phyloP scores from a whole-genome alignment of 1,140 invertebrate genomes.

The Stenopsyche tienmushanensis region DNA sequence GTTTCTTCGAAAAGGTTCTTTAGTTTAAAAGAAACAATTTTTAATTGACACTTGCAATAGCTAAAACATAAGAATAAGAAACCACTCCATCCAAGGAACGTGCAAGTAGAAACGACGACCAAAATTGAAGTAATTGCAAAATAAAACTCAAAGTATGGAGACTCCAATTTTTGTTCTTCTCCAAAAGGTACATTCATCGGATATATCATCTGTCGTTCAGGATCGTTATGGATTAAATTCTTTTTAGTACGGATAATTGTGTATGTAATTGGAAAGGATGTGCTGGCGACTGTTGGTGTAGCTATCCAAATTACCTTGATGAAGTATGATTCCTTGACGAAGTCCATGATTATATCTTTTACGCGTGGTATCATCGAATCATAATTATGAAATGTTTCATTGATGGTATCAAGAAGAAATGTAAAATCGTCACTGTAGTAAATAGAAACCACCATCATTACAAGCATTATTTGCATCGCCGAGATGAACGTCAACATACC shows the following conservation, averaged over 20 bases:
- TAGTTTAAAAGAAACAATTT: not conserved
- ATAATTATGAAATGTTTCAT: not conserved
- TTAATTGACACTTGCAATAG: not conserved
- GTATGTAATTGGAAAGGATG: not conserved
- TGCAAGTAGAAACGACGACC: not conserved
- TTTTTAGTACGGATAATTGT: not conserved
- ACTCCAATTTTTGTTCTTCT: not conserved
- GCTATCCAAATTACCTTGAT: not conserved
- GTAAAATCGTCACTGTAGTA: too few species aligned
- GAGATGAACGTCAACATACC: not conserved
- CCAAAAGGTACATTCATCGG: not conserved
- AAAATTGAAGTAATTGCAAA: not conserved
- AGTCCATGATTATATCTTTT: not conserved
- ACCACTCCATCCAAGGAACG: not conserved
- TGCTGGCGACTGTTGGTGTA: not conserved
- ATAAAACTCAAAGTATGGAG: not conserved
- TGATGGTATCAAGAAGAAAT: too few species aligned
- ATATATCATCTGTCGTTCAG: not conserved
- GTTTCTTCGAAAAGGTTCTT: not conserved
- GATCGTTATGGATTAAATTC: not conserved
- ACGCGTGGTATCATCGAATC: not conserved
- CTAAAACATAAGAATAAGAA: not conserved
- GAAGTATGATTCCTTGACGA: not conserved
- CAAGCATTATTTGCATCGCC: not conserved
- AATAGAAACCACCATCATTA: not conserved